Conservation (phyloP, 2,888 invertebrate species). For the Eristalinus sepulchralis region DNA sequence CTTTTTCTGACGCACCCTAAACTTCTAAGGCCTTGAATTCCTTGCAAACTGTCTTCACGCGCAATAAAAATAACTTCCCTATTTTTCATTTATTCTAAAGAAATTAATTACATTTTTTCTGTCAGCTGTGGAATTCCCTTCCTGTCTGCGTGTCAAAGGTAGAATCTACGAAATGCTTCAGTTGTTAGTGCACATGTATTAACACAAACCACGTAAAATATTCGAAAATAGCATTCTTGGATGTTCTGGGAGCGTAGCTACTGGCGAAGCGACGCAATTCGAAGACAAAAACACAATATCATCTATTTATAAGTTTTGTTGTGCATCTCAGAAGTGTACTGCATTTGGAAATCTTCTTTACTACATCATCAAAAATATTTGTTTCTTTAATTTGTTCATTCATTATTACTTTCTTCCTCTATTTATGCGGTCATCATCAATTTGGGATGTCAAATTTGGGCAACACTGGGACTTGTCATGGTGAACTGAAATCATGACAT, state of each 20-base stretch:
- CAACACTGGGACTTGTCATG: background rate
- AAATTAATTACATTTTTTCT: background rate
- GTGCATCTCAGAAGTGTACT: background rate
- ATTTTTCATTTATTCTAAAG: too few species aligned
- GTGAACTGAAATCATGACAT: background rate
- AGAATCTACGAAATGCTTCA: background rate
- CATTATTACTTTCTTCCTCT: background rate
- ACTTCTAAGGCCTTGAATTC: too few species aligned
- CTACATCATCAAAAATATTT: background rate
- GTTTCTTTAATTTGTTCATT: background rate
- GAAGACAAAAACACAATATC: background rate
- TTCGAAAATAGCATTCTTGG: background rate
- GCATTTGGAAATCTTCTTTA: background rate
- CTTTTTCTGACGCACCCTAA: too few species aligned
- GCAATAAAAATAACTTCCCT: background rate
- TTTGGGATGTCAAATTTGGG: background rate
- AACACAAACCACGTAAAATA: background rate
- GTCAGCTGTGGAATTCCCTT: background rate
- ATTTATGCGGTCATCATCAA: background rate
- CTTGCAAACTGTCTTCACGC: background rate
- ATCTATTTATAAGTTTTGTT: slow-evolving; percentile 42
- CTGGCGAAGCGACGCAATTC: background rate
- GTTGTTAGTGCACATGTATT: background rate
- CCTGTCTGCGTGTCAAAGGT: background rate
- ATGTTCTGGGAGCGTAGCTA: background rate